Base-by-base conservation (phyloP, 2,113 vertebrate species). In the Ailuropoda melanoleuca region DNA sequence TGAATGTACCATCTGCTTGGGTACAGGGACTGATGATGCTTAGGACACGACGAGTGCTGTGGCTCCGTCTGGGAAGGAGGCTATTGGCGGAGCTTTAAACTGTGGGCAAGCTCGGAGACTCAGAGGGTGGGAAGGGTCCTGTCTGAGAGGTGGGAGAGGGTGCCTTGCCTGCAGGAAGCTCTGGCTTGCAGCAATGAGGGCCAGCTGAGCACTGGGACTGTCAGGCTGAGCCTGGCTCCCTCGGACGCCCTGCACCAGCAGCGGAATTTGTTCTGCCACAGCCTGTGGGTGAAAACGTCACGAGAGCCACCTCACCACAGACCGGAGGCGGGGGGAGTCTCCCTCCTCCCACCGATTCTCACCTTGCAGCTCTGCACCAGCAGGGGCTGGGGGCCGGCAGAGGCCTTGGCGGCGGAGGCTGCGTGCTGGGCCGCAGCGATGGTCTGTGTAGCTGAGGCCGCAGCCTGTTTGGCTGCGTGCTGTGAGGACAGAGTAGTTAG, bases 351-450 rank as follows among this genome's bases (percentile, higher is more conserved):
- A 17, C 17, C 12, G 31, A 53, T 8, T 85, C 97, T 98, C 95
- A 99, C 99, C 99, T 99, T 99, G 98, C 99, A 99, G 99, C 99
- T 99, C 98, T 99, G 99, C 37, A 99, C 99, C 1, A 99, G 99
- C 94, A 99, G 99, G 87, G 99, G 99, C 97, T 99, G 99, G 1
- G 99, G 99, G 2, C 99, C 99, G 0, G 99, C 99, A 0, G 99
- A 99, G 98, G 99, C 99, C 99, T 99, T 99, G 98, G 99, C 99
- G 97, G 99, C 98, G 0, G 99, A 99, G 29, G 99, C 99, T 0
- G 99, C 99, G 0, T 99, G 99, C 70, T 99, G 99, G 0, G 99
- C 99, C 0, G 99, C 99, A 0, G 99, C 99, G 0, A 99, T 99
- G 43, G 99, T 99, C 99, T 99, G 99, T 0, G 99, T 99, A 77